Conservation (phyloP, 2,113 vertebrate species). For the Tychaedon coryphoeus region DNA sequence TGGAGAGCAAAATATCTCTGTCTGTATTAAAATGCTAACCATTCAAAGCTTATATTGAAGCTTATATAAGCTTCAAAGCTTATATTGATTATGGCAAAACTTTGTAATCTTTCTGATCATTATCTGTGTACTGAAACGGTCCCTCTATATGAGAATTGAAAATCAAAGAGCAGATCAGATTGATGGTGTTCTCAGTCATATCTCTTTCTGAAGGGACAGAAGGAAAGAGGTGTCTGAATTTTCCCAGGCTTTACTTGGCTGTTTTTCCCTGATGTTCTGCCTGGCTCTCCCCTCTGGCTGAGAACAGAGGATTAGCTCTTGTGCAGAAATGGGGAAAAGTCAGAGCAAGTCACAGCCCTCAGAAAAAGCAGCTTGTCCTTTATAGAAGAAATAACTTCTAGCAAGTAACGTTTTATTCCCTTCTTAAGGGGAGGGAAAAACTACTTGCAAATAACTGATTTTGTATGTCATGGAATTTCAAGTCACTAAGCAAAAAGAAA, state of each 20-base stretch:
- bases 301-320: background rate
- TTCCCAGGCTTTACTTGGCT: background rate
- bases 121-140: background rate
- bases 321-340: background rate
- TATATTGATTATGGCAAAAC: background rate
- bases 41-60: background rate
- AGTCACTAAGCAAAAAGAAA: background rate
- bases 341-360: fast-evolving
- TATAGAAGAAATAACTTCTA: background rate
- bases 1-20: background rate
- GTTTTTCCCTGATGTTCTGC: background rate
- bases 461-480: background rate
- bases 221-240: background rate
- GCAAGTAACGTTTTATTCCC: background rate
- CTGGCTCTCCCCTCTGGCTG: background rate
- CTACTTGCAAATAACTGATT: background rate
- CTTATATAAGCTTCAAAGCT: background rate
- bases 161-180: background rate
- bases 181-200: background rate
- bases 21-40: background rate
- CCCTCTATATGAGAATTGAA: background rate
- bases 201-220: background rate
- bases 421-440: background rate
- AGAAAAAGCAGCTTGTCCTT: background rate
- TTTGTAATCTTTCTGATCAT: background rate